Base-by-base conservation (phyloP, 2,888 invertebrate genomes). In the Tenthredo scrophulariae region DNA sequence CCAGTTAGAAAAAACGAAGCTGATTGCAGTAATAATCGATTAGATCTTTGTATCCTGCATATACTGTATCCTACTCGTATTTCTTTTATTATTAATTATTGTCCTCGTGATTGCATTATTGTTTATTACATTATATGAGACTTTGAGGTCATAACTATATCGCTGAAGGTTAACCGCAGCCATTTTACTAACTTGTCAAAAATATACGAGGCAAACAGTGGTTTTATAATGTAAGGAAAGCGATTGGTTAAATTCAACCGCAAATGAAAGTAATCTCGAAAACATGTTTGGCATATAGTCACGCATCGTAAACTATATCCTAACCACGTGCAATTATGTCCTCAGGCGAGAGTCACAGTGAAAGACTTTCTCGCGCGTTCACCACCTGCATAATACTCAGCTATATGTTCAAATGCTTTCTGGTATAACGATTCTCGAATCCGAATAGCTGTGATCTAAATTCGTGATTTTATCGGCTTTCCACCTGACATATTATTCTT, bases 331-430 rank as follows among this genome's bases (percentile, higher is more conserved):
- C 80, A 62, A 80, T 62, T 80, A 80, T 58, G 22, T 62, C 62
- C 46, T 50, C n/a, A 77, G 82, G 82, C 84, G 58, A 86, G 58
- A 72, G 72, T 77, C 86, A 84, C 86, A 72, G 85, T 85, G 84
- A 84, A 83, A 74, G 84, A 86, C 86, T 86, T 86, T 86, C 86
- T 85, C 86, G 85, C 67, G 50, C 67, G 80, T 84, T 72, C 84
- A 65, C 37, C 80, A 83, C 84, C 85, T 86, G 75, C 84, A 46
- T 84, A 86, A 79, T 84, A 65, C 33, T 22, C 65, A 62, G 26
- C 18, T n/a, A 2, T 58, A 40, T 29, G 37, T 40, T 80, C 80
- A 13, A 80, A 77, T 29, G 29, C 77, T n/a, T 77, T 77, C 33
- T 50, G 50, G 72, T 26, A 46, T 46, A 40, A 74, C 26, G 40